Conservation (phyloP, 1,140 invertebrate species). For the Cepaea nemoralis region DNA sequence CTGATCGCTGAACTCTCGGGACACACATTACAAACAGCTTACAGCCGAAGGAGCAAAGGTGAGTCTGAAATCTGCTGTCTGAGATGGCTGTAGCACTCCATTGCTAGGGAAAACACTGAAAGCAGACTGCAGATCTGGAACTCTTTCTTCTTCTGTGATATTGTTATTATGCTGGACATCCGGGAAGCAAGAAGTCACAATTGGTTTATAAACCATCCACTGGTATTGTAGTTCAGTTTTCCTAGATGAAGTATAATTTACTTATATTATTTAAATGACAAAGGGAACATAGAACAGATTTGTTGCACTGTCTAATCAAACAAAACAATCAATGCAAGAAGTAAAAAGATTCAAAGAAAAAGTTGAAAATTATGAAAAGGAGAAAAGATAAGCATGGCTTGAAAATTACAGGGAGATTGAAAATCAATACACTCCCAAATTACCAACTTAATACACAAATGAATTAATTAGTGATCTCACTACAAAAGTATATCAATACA, state of each 20-base stretch:
- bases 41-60: constrained; percentile 69
- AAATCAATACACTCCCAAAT: too few species aligned
- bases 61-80: constrained; percentile 60
- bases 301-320: too few species aligned
- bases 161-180: constrained; percentile 1
- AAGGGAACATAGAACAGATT: too few species aligned
- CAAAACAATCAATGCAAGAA: too few species aligned
- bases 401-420: too few species aligned
- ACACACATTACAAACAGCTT: constrained; percentile 40
- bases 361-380: too few species aligned
- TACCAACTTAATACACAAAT: too few species aligned
- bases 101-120: constrained; percentile 68
- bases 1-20: too few species aligned
- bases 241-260: constrained; percentile 47
- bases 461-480: too few species aligned
- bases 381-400: too few species aligned
- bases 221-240: constrained; percentile 68
- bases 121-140: constrained; percentile 63
- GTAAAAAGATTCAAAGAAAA: too few species aligned
- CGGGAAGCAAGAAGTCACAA: constrained; percentile 51
- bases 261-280: not conserved
- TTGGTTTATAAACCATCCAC: constrained; percentile 70
- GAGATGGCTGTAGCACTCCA: constrained; percentile 57
- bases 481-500: too few species aligned
- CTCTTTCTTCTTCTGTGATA: constrained; percentile 48